Evolutionary conservation across 2,888 invertebrate genomes (phyloP), one percentile per base, ranked within the genome.

Genomic region (Icerya purchasi): DNA sequence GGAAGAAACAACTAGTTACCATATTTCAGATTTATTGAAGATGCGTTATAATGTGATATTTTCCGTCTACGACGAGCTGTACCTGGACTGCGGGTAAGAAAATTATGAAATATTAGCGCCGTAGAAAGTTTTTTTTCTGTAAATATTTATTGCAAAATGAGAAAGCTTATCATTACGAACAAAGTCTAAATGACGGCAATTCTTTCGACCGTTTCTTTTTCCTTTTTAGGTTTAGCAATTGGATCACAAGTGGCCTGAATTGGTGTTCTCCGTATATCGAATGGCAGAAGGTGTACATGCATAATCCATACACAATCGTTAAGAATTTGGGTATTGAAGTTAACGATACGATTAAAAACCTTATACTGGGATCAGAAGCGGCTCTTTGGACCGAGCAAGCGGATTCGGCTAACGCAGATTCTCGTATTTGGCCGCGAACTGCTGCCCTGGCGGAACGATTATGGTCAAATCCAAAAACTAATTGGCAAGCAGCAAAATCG

Each of bases 191-290:
- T n/a, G n/a, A n/a, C n/a, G n/a, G n/a, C n/a, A n/a, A n/a, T n/a
- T n/a, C n/a, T n/a, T n/a, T n/a, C n/a, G n/a, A n/a, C n/a, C n/a
- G n/a, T n/a, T n/a, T n/a, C n/a, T n/a, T n/a, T n/a, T n/a, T n/a
- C n/a, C n/a, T n/a, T n/a, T n/a, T 36, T 58, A 73, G 73, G 1
- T 87, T 81, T 66, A 81, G 81, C 14, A 81, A 83, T 2, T 90
- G 90, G 90, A 81, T 89, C 0, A 80, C 79, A 1, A 77, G 76
- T 70, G 86, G 85, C 18, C 84, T 84, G 67, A 91, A 91, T 69
- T 91, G 91, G 91, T 91, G 90, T 69, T 80, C 87, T 0, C 90
- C 90, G 0, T 91, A 88, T 72, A 88, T 84, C 66, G 85, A 87
- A 2, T 91, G 90, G 90, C 87, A 90, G 71, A 82, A 80, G 67